phyloP scores from a whole-genome alignment of 2,888 invertebrate species.

The Xestobium rufovillosum region DNA sequence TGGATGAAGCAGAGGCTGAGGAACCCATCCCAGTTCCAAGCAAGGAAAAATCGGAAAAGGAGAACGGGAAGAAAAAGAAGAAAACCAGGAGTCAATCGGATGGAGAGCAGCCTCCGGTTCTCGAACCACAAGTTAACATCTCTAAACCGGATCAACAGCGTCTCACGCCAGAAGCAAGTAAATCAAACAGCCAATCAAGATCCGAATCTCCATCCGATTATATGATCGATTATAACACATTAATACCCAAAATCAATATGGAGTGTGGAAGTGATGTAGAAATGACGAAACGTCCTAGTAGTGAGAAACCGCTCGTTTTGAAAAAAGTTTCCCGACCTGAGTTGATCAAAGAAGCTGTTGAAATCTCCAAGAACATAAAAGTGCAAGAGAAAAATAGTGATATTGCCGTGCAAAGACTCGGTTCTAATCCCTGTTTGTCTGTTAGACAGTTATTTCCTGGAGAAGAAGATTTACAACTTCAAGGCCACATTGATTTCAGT shows the following conservation, averaged over 20 bases:
- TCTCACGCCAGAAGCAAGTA: slow-evolving; percentile 26
- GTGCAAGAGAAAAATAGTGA: slow-evolving; percentile 41
- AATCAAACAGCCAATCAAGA: slow-evolving; percentile 31
- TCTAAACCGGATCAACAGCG: slow-evolving; percentile 41
- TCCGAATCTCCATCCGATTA: slow-evolving; percentile 39
- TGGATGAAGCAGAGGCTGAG: slow-evolving; percentile 50
- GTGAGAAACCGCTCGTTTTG: slow-evolving; percentile 24
- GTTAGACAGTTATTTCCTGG: slow-evolving; percentile 75
- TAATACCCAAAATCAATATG: slow-evolving; percentile 40
- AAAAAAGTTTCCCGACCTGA: slow-evolving; percentile 29
- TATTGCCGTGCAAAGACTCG: slow-evolving; percentile 59
- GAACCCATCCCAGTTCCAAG: slow-evolving; percentile 41
- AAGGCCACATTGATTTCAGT: slow-evolving; percentile 67
- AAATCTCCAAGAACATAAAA: slow-evolving; percentile 38
- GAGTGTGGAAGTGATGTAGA: slow-evolving; percentile 37
- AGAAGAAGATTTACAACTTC: slow-evolving; percentile 72
- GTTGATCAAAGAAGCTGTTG: slow-evolving; percentile 30
- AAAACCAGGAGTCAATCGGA: slow-evolving; percentile 26
- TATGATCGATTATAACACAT: slow-evolving; percentile 39
- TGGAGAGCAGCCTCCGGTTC: slow-evolving; percentile 20
- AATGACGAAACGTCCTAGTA: too few species aligned
- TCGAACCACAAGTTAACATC: slow-evolving; percentile 39
- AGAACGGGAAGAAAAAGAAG: slow-evolving; percentile 38
- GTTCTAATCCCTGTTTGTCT: slow-evolving; percentile 74
- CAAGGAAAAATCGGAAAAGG: slow-evolving; percentile 33